Base-by-base conservation (phyloP, 1,140 invertebrate genomes). In the Amphibalanus amphitrite region DNA sequence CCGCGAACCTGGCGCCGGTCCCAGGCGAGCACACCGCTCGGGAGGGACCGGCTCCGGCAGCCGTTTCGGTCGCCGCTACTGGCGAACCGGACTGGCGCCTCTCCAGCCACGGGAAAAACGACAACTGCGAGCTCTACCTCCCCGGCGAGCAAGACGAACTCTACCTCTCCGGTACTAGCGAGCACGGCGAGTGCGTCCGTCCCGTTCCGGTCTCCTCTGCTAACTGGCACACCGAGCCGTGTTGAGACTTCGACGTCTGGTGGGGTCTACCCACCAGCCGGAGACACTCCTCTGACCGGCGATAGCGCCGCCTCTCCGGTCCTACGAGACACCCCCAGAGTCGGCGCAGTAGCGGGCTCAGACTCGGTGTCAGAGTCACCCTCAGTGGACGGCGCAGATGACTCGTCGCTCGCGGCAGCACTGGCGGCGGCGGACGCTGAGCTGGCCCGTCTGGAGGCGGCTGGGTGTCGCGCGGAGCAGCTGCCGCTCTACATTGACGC, bases 401-500 rank as follows among this genome's bases (percentile, higher is more conserved):
- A 26, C 65, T 28, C n/a, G 0, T n/a, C 26, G 8, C 28, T 59
- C 1, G 20, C 1, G 13, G 47, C 65, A 1, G 65, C n/a, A 26
- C 65, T 67, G 65, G 65, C n/a, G 26, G 65, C n/a, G 65, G 26
- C 28, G 28, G 74, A 75, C 70, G 65, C 72, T n/a, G 73, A 75
- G 69, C 74, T 75, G 29, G 28, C 70, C 26, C 47, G 69, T 30
- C 64, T 75, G 26, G 28, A 73, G 67, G 69, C 71, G 33, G 40
- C 77, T 28, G 80, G 80, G 0, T 77, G 71, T 30, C 75, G 77
- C 59, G 76, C 76, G 70, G 76, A 77, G 38, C 79, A 81, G 73
- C 75, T 81, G 59, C 75, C 82, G 76, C 77, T 82, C 73, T 82
- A 83, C 67, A 86, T 91, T 75, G 77, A 86, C 72, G 83, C 89